Evolutionary conservation across 2,888 invertebrate species (phyloP), one percentile per base, ranked within the genome.

Genomic region (Lycaena phlaeas): DNA sequence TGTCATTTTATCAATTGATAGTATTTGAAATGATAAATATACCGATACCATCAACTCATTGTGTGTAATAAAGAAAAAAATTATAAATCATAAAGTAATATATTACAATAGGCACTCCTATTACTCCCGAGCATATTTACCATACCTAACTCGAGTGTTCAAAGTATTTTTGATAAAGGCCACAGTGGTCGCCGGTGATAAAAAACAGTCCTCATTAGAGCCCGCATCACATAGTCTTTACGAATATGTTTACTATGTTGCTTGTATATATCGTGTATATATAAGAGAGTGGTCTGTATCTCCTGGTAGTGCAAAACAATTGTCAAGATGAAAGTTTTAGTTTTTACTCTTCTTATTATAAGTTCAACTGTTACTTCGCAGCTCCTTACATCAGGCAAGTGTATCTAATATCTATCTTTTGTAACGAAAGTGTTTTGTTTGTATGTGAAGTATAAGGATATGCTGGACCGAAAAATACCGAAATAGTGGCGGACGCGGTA

Each of bases 311-410:
- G 11, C n/a, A 10, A 31, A 9, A 11, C 14, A 11, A 11, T 30
- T 45, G 31, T 42, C 52, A 68, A 55, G 46, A 77, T 81, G 76
- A 73, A 63, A 56, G 58, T 61, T 59, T 45, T 68, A 36, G 41
- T 68, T 47, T 49, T 65, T 37, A 36, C 68, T 43, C 45, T 68
- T 43, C 46, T 68, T 38, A 38, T 73, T 46, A 43, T 68, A 30
- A 48, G 53, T 31, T 51, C 56, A 26, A 53, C 55, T 44, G 53
- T 61, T 38, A 68, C 73, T 17, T 55, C 48, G 14, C 50, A 57
- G 31, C 55, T 73, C 14, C 53, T 77, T 41, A 60, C 68, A 25
- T 48, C 61, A 53, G 76, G 81, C 81, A 61, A 59, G 51, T 28
- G 10, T 9, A 22, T 25, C 7, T 34, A 6, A 22, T 27, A 38